These are phyloP conservation scores for Amphipyra tragopoginis DNA, from an alignment of 2,888 invertebrate genomes.

Conservation along the genomic window DNA sequence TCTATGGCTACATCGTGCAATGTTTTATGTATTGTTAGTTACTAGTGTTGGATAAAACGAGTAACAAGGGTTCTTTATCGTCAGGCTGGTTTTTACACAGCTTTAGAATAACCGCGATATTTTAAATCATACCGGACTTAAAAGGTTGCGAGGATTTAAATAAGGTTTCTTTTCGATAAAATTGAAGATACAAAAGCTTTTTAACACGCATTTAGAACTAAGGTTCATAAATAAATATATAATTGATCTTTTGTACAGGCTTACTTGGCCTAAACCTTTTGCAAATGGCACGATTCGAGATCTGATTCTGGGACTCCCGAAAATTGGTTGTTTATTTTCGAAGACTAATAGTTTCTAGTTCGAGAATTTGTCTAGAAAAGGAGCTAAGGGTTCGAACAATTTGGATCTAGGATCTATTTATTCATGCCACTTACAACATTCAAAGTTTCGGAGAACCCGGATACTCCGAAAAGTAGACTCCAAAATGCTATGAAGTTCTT, in stretches of 20 bases:
- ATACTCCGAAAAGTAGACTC: neutral
- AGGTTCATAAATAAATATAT: constrained; percentile 27
- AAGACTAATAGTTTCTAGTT: too few species aligned
- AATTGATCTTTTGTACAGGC: constrained; percentile 26
- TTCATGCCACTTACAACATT: too few species aligned
- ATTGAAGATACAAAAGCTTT: constrained; percentile 1
- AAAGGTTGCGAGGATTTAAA: constrained; percentile 31
- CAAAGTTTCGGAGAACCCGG: too few species aligned
- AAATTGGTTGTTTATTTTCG: too few species aligned
- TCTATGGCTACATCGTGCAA: constrained; percentile 50
- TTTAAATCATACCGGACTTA: constrained; percentile 34
- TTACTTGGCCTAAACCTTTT: constrained; percentile 31
- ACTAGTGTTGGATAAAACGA: constrained; percentile 82
- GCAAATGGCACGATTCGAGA: constrained; percentile 14
- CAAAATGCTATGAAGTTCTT: constrained; percentile 11
- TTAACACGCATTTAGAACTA: constrained; percentile 35
- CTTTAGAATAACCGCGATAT: constrained; percentile 50
- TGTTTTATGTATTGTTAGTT: constrained; percentile 72
- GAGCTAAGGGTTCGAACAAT: too few species aligned
- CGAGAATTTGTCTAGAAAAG: too few species aligned
- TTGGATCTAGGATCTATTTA: too few species aligned
- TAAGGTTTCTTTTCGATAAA: constrained; percentile 9
- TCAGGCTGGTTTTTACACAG: constrained; percentile 73
- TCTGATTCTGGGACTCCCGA: too few species aligned
- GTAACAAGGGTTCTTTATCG: constrained; percentile 88